A percentile compares a stretch with the other conserved stretches of the same genome.
These are phyloP conservation scores for Pardosa pseudoannulata DNA, from an alignment of 2,888 invertebrate species.

Conservation along the genomic window DNA sequence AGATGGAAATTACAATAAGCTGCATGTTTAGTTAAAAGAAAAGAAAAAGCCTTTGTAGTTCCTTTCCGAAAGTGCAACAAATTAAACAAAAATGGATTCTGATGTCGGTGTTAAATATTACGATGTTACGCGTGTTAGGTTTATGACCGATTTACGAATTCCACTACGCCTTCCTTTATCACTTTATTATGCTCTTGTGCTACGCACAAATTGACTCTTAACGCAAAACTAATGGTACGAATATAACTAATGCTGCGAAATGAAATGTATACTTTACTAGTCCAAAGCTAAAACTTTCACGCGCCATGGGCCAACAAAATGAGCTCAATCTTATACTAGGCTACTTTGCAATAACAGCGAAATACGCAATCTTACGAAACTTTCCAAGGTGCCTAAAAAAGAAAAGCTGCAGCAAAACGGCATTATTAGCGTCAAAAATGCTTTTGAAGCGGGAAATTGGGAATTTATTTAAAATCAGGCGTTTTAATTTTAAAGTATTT, in stretches of 20 bases:
- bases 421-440: conserved; percentile 46
- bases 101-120: conserved; percentile 62
- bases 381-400: conserved; percentile 22
- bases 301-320: conserved; percentile 47
- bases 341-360: conserved; percentile 46
- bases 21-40: background rate
- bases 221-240: conserved; percentile 68
- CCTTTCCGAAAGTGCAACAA: background rate
- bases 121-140: conserved; percentile 54
- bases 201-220: conserved; percentile 63
- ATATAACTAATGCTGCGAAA: conserved; percentile 68
- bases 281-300: conserved; percentile 25
- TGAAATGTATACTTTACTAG: conserved; percentile 50
- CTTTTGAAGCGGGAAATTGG: conserved; percentile 43
- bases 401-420: conserved; percentile 25
- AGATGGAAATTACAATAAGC: no score
- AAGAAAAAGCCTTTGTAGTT: background rate
- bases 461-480: conserved; percentile 49
- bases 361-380: conserved; percentile 35
- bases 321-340: conserved; percentile 27
- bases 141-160: conserved; percentile 64
- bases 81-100: background rate
- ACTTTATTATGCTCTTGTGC: conserved; percentile 67
- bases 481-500: conserved; percentile 32
- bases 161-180: conserved; percentile 38